Base-by-base conservation (phyloP, 2,888 invertebrate genomes). In the Aleiodes leptofemur region DNA sequence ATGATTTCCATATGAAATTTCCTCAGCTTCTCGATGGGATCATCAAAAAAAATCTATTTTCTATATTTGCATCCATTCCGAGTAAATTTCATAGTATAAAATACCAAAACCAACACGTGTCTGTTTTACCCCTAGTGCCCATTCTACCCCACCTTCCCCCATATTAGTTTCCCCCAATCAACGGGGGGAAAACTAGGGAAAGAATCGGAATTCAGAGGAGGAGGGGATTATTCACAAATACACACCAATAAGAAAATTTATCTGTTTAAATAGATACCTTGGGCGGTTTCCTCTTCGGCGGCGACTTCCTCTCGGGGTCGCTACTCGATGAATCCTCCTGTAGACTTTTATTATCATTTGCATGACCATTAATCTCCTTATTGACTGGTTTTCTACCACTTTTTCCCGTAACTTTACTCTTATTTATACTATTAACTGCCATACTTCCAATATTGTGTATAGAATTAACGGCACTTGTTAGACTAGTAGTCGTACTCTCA, bases 281-380 rank as follows among this genome's bases (percentile, higher is more conserved):
- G 76, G 94, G 93, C 66, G 94, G 93, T 88, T 94, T 95, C 79
- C 94, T 90, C 82, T 92, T 93, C 0, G 92, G 91, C 31, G 92
- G 92, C 86, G 92, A 88, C 88, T 92, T 90, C 79, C 91, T 86
- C 80, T 93, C 93, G 75, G 91, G 92, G 84, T 93, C 93, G 59
- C 93, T 93, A 91, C 94, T 92, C 83, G 95, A 95, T 83, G 94
- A 93, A 84, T 93, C 93, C 81, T 93, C 93, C 75, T 87, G 88
- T 9, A 83, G 77, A 51, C 81, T 86, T 72, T 89, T 89, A 5
- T 89, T 88, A 77, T 93, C 93, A 66, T 85, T 82, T 7, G 90
- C 90, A 80, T 91, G 91, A 13, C 92, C 91, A 77, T 92, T 92
- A 1, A 90, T 84, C 51, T 90, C 90, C 80, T 91, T 90, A 76